A percentile compares a stretch with the other conserved stretches of the same genome.
phyloP scores from a whole-genome alignment of 1,140 invertebrate genomes.

The Drosophila bocki region DNA sequence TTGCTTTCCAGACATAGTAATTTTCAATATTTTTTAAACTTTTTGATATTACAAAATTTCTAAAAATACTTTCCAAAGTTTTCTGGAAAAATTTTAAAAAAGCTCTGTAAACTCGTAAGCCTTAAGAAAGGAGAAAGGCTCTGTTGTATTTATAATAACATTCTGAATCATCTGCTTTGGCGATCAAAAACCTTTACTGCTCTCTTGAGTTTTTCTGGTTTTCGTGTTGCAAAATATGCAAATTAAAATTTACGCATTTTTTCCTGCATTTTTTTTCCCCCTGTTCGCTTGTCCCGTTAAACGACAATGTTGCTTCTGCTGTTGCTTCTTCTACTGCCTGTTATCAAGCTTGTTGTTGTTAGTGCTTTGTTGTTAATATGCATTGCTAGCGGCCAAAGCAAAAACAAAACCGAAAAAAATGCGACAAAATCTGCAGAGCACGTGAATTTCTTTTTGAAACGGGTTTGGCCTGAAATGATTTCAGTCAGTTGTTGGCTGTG shows the following conservation, averaged over 20 bases:
- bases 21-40: too few species aligned
- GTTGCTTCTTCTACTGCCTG: constrained; percentile 13
- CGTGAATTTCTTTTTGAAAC: constrained; percentile 80
- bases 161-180: constrained; percentile 13
- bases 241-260: constrained; percentile 69
- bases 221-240: constrained; percentile 62
- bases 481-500: constrained; percentile 15
- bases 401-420: constrained; percentile 27
- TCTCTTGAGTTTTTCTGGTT: constrained; percentile 32
- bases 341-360: constrained; percentile 42
- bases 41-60: too few species aligned
- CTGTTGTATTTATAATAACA: neutral
- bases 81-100: neutral
- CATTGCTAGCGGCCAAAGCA: constrained; percentile 51
- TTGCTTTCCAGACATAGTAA: too few species aligned
- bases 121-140: neutral
- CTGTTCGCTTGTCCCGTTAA: constrained; percentile 56
- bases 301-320: constrained; percentile 52
- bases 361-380: constrained; percentile 54
- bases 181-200: neutral
- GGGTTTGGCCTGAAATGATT: constrained; percentile 65
- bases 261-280: constrained; percentile 25
- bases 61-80: neutral
- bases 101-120: neutral
- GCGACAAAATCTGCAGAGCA: constrained; percentile 47